Percentiles rank a stretch among this genome's conserved stretches.
These are phyloP conservation scores for Pampus argenteus DNA, from an alignment of 2,797 vertebrate genomes.

Conservation along the genomic window DNA sequence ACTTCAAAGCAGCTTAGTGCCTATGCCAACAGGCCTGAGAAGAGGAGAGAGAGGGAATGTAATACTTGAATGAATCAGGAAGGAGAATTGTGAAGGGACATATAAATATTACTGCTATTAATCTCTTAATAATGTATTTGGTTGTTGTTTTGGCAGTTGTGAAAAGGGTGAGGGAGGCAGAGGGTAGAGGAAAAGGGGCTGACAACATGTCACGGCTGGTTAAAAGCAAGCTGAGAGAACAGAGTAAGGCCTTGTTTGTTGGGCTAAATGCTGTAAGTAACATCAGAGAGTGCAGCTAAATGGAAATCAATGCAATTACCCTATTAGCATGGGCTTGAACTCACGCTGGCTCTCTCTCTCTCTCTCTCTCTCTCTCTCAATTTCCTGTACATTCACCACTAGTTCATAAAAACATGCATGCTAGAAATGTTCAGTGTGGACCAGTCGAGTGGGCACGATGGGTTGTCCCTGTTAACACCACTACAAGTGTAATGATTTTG, in stretches of 20 bases:
- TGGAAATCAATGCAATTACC: slow-evolving; percentile 89
- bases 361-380: slow-evolving; percentile 27
- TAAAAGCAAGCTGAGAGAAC: slow-evolving; percentile 72
- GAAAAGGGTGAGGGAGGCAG: slow-evolving; percentile 61
- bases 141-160: slow-evolving; percentile 76
- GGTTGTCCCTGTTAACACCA: slow-evolving; percentile 84
- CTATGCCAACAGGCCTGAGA: slow-evolving; percentile 67
- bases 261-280: slow-evolving; percentile 87
- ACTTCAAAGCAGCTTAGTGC: slow-evolving; percentile 69
- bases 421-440: slow-evolving; percentile 9
- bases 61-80: slow-evolving; percentile 57
- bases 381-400: slow-evolving; percentile 45
- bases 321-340: slow-evolving; percentile 85
- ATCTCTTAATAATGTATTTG: slow-evolving; percentile 78
- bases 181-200: slow-evolving; percentile 60
- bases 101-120: slow-evolving; percentile 71
- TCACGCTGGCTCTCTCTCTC: slow-evolving; percentile 61
- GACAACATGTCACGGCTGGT: slow-evolving; percentile 78
- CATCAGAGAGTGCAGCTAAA: slow-evolving; percentile 87
- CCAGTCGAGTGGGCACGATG: slow-evolving; percentile 62
- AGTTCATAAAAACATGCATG: slow-evolving; percentile 23
- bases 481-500: slow-evolving; percentile 79
- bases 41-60: slow-evolving; percentile 42
- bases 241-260: slow-evolving; percentile 75
- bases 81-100: slow-evolving; percentile 36